Evolutionary conservation across 1,140 invertebrate species (phyloP).

Genomic region (Aleiodes sp.): DNA sequence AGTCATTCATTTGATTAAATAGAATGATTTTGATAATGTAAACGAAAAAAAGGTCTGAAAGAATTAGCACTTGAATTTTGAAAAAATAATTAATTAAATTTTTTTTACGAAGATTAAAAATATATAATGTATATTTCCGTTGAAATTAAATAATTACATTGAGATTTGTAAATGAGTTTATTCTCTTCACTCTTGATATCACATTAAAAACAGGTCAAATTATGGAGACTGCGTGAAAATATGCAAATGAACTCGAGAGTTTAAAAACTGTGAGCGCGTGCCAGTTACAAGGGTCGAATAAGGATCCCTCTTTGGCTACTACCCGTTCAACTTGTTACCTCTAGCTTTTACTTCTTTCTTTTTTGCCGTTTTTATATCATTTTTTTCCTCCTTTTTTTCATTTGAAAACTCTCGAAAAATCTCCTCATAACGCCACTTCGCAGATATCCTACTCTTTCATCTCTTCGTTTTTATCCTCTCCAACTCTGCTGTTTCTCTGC

Average conservation of each 20-base stretch:
- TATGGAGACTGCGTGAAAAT: background rate
- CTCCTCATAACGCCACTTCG: conserved; percentile 4
- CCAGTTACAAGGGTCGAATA: background rate
- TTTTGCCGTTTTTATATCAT: too few species aligned
- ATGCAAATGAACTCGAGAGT: background rate
- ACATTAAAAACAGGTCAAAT: background rate
- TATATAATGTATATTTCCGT: too few species aligned
- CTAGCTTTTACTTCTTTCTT: background rate
- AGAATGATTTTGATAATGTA: conserved; percentile 16
- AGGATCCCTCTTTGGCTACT: background rate
- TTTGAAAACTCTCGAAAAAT: conserved; percentile 1
- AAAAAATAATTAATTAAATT: conserved; percentile 8
- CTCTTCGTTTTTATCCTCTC: background rate
- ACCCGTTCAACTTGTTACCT: conserved; percentile 8
- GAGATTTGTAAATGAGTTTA: too few species aligned
- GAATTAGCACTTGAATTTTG: background rate
- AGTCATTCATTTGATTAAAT: conserved; percentile 15
- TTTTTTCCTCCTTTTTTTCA: background rate
- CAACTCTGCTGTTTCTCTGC: background rate
- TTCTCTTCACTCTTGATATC: too few species aligned
- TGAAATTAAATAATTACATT: too few species aligned
- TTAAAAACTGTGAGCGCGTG: conserved; percentile 5
- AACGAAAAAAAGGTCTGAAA: background rate
- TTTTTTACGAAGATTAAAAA: too few species aligned
- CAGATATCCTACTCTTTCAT: conserved; percentile 8